Evolutionary conservation across 2,797 vertebrate genomes (phyloP).

Genomic region (Glyptemys insculpta): DNA sequence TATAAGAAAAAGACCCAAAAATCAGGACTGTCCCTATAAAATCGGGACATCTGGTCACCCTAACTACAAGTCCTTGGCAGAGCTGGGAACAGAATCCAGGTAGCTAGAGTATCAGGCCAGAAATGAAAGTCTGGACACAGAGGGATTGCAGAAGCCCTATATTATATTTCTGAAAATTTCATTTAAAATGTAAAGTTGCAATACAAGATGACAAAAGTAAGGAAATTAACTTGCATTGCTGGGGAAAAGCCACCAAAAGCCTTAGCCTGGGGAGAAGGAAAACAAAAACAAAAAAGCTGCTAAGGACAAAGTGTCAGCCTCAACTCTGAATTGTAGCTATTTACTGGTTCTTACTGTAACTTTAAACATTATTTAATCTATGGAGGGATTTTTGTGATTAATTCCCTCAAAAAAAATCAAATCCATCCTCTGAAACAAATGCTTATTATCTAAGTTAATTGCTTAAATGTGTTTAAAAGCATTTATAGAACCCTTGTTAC

Average conservation of each 20-base stretch:
- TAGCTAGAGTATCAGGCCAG: background rate
- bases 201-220: background rate
- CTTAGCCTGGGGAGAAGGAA: too few relatives aligned
- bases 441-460: background rate
- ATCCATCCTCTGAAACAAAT: background rate
- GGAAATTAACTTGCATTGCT: too few relatives aligned
- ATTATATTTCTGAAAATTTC: background rate
- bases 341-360: background rate
- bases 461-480: background rate
- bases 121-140: background rate
- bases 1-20: too few relatives aligned
- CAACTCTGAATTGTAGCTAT: background rate
- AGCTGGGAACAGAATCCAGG: background rate
- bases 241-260: too few relatives aligned
- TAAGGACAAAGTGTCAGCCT: background rate
- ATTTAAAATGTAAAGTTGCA: background rate
- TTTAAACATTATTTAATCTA: background rate
- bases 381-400: background rate
- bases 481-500: background rate
- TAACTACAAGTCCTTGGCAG: too few relatives aligned
- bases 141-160: background rate
- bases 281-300: background rate
- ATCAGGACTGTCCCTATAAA: too few relatives aligned
- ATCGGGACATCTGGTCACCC: too few relatives aligned
- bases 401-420: background rate